Conservation (phyloP, 2,888 invertebrate genomes). For the Hypomecis punctinalis region DNA sequence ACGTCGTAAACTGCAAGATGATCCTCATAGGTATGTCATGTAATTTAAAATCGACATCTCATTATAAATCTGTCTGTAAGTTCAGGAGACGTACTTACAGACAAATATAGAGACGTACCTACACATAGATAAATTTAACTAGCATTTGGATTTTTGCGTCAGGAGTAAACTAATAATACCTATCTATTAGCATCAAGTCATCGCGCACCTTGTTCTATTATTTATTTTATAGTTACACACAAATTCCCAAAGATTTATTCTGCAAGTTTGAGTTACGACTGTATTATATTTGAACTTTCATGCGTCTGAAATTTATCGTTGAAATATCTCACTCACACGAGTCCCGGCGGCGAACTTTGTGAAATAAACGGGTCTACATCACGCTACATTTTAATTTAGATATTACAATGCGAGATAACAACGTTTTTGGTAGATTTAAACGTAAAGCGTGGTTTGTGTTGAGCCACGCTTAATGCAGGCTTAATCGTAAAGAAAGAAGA, state of each 20-base stretch:
- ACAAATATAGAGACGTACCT: no score
- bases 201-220: background rate
- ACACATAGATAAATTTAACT: no score
- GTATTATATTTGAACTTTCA: slow-evolving; percentile 2
- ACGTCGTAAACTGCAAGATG: no score
- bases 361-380: slow-evolving; percentile 1
- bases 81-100: no score
- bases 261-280: slow-evolving; percentile 7
- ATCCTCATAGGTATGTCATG: no score
- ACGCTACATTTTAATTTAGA: slow-evolving; percentile 5
- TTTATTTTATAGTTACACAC: background rate
- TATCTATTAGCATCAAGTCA: background rate
- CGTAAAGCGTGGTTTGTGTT: no score
- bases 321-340: slow-evolving; percentile 7
- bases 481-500: no score
- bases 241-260: slow-evolving; percentile 4
- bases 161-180: no score
- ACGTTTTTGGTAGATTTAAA: background rate
- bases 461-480: no score
- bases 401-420: slow-evolving; percentile 2
- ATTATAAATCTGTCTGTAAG: no score
- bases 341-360: slow-evolving; percentile 10
- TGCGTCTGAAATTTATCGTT: slow-evolving; percentile 14
- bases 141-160: no score
- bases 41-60: no score